phyloP scores from a whole-genome alignment of 2,113 vertebrate genomes.

The Kryptolebias marmoratus region DNA sequence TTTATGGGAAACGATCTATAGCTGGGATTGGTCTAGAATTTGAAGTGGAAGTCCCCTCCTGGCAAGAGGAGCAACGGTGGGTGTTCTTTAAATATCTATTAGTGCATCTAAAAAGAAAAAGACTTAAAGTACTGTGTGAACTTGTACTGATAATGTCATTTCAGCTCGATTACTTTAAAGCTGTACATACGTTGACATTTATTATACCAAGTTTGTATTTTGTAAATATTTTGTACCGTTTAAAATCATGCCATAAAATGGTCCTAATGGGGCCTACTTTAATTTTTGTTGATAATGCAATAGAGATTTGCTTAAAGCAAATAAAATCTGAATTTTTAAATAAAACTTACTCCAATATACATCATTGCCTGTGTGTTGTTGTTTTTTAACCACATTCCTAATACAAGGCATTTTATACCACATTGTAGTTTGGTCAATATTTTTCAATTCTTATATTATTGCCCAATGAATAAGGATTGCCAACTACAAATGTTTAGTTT shows the following conservation, averaged over 20 bases:
- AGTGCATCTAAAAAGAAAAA: too few relatives aligned
- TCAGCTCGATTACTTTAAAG: conserved; percentile 60
- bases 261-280: conserved; percentile 45
- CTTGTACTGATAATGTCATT: conserved; percentile 27
- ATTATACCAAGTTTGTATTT: conserved; percentile 73
- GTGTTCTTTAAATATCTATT: neutral
- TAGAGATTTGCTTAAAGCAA: conserved; percentile 49
- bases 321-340: conserved; percentile 57
- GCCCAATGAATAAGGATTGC: too few relatives aligned
- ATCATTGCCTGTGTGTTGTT: neutral
- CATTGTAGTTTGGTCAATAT: too few relatives aligned
- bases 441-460: too few relatives aligned
- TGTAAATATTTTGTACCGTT: conserved; percentile 82
- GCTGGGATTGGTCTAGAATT: neutral
- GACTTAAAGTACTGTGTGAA: conserved; percentile 10
- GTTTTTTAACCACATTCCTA: too few relatives aligned
- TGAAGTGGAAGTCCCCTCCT: neutral
- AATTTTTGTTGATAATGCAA: conserved; percentile 53
- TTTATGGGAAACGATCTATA: too few relatives aligned
- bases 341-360: conserved; percentile 52
- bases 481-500: neutral
- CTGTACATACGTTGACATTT: conserved; percentile 76
- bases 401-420: too few relatives aligned
- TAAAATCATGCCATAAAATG: conserved; percentile 60
- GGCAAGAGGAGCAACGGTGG: too few relatives aligned